These are phyloP conservation scores for Lathamus discolor DNA, from an alignment of 2,113 vertebrate genomes.

Conservation along the genomic window DNA sequence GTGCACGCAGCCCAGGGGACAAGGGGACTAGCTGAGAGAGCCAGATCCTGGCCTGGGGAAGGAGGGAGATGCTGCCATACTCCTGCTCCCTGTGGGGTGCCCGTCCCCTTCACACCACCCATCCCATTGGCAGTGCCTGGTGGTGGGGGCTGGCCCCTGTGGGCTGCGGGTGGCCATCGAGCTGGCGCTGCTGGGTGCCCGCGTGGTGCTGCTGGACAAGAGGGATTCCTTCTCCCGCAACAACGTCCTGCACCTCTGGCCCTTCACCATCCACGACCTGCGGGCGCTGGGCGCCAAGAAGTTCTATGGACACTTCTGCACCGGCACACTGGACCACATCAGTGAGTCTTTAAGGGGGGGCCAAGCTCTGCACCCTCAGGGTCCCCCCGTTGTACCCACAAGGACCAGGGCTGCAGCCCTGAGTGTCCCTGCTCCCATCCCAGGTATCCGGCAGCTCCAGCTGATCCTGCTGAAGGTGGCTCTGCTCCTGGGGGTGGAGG, in stretches of 20 bases:
- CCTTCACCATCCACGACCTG: constrained; percentile 91
- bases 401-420: fast-evolving
- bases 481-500: constrained; percentile 89
- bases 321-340: constrained; percentile 89
- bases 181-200: constrained; percentile 87
- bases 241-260: constrained; percentile 97
- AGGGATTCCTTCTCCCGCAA: constrained; percentile 89
- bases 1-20: neutral
- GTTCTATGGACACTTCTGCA: constrained; percentile 93
- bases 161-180: constrained; percentile 90
- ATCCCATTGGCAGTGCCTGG: constrained; percentile 80
- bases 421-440: neutral
- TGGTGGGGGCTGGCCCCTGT: constrained; percentile 90
- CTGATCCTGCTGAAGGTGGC: constrained; percentile 89
- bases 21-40: neutral
- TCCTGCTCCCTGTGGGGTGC: neutral
- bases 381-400: neutral
- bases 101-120: fast-evolving
- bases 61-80: neutral
- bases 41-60: neutral
- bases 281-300: constrained; percentile 89
- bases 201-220: constrained; percentile 89
- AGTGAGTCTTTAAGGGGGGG: constrained; percentile 73
- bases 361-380: fast-evolving
- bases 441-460: constrained; percentile 96